Evolutionary conservation across 2,888 invertebrate genomes (phyloP).

Genomic region (Latrodectus hesperus): DNA sequence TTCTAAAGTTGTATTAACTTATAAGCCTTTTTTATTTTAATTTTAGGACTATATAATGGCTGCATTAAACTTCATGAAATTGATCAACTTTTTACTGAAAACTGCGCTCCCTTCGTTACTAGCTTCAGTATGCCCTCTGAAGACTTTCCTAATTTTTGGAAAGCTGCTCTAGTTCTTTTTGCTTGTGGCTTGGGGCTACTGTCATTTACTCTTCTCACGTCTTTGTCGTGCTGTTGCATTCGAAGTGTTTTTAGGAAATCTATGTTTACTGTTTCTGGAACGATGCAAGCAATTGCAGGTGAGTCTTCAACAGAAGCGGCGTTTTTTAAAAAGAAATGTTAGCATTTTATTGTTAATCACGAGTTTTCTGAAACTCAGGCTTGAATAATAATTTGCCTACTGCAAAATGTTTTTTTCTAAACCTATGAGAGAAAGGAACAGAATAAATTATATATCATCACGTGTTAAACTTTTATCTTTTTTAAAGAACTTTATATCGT

Average conservation of each 20-base stretch:
- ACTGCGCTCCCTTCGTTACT: constrained; percentile 74
- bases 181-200: constrained; percentile 83
- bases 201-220: constrained; percentile 82
- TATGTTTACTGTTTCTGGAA: constrained; percentile 88
- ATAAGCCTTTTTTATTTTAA: neutral
- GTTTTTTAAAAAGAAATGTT: too few species aligned
- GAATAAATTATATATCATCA: too few species aligned
- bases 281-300: constrained; percentile 89
- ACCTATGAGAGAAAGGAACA: too few species aligned
- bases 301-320: constrained; percentile 70
- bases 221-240: constrained; percentile 85
- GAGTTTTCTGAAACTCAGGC: too few species aligned
- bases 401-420: too few species aligned
- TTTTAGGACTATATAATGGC: constrained; percentile 84
- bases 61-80: constrained; percentile 79
- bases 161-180: constrained; percentile 82
- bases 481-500: too few species aligned
- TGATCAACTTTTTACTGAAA: constrained; percentile 72
- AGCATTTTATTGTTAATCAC: too few species aligned
- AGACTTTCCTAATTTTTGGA: constrained; percentile 87
- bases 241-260: constrained; percentile 88
- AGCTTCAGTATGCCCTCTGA: constrained; percentile 76
- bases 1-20: neutral
- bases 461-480: too few species aligned
- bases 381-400: too few species aligned